Evolutionary conservation across 2,888 invertebrate genomes (phyloP), one percentile per base, ranked within the genome.

Genomic region (Tenthredo notha): DNA sequence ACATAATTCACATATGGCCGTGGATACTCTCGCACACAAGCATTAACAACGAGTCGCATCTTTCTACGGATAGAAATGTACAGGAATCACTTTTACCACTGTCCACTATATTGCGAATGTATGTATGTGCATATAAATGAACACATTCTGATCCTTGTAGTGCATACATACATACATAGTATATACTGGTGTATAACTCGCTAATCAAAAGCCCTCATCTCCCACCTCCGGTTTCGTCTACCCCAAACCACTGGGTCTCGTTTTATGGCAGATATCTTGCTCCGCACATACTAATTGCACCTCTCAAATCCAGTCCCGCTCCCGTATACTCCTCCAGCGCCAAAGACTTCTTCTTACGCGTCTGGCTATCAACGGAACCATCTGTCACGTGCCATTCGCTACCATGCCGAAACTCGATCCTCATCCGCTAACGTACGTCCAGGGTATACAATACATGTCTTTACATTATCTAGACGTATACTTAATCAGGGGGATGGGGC

Each of bases 281-380:
- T 50, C 78, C 86, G 84, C 85, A 86, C 86, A 87, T 87, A 87
- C 87, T 87, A 87, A 87, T 87, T 87, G 85, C 85, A 65, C 50
- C 54, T 77, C 40, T 50, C 50, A 50, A 77, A 77, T 77, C 77
- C 77, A 54, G 77, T 77, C 77, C 29, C 33, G 77, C 77, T 77
- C 72, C 40, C 50, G n/a, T 67, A 67, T 67, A 40, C 50, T 77
- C 50, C 77, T 29, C 54, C 25, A 50, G 50, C 47, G 58, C 50
- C 77, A 43, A 61, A 25, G 65, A 65, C 43, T 72, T 74, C 78
- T 86, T 87, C 87, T 85, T 86, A 87, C 86, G 37, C 85, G 86
- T 86, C 86, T 86, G 86, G 87, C 86, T 87, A 86, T 86, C 85
- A 77, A 78, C 85, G 50, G 58, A 72, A 74, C 86, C 86, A 86